Percentiles rank a stretch among this genome's conserved stretches.
Evolutionary conservation across 2,888 invertebrate genomes (phyloP).

Genomic region (Dryocosmus kuriphilus): DNA sequence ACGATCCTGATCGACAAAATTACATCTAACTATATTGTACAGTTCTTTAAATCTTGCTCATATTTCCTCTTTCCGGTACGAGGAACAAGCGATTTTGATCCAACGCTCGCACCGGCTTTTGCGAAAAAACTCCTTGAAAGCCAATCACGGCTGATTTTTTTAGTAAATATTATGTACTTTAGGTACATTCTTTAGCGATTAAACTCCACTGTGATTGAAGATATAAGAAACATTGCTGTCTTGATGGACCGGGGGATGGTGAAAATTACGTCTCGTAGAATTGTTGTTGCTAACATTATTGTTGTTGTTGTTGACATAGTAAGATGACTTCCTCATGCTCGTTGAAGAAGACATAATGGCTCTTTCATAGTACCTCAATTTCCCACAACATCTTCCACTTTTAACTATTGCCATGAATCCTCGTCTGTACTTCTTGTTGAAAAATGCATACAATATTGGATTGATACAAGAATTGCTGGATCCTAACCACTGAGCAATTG

Average conservation of each 20-base stretch:
- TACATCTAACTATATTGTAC: no score
- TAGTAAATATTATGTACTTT: not conserved
- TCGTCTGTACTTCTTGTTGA: constrained; percentile 94
- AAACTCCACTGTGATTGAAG: constrained; percentile 87
- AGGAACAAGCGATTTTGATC: not conserved
- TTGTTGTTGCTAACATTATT: constrained; percentile 60
- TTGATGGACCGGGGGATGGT: constrained; percentile 76
- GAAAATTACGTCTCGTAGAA: constrained; percentile 76
- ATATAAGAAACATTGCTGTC: constrained; percentile 82
- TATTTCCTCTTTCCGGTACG: not conserved
- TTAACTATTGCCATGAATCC: constrained; percentile 94
- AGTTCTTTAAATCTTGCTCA: no score
- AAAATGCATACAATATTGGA: constrained; percentile 95
- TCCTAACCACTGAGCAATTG: constrained; percentile 95
- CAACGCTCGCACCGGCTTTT: not conserved
- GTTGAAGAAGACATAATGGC: constrained; percentile 92
- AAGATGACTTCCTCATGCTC: constrained; percentile 90
- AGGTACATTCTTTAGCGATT: constrained; percentile 62
- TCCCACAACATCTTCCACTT: constrained; percentile 91
- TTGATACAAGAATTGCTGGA: constrained; percentile 97
- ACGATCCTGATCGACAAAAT: no score
- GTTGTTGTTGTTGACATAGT: constrained; percentile 85
- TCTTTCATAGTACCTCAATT: constrained; percentile 91
- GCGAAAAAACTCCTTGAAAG: not conserved
- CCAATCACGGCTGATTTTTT: constrained; percentile 28